Conservation (phyloP, 2,113 vertebrate species). For the Megalops atlanticus region DNA sequence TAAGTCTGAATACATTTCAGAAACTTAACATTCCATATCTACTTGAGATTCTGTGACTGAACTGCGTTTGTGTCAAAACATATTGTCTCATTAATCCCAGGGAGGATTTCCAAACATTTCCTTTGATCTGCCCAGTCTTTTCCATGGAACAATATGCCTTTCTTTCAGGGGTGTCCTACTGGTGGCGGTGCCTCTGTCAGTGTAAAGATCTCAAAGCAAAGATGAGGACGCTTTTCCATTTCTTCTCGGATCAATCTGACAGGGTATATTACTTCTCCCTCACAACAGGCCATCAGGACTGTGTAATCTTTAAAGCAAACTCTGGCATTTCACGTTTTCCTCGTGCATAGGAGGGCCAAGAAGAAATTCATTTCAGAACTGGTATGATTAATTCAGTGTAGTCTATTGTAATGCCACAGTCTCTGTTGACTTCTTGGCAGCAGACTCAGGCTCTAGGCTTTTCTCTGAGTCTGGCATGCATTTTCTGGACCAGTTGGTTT, state of each 20-base stretch:
- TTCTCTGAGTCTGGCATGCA: constrained; percentile 55
- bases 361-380: constrained; percentile 39
- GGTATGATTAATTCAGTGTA: constrained; percentile 28
- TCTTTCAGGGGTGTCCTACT: constrained; percentile 52
- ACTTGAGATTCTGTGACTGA: not conserved
- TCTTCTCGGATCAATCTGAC: constrained; percentile 50
- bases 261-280: constrained; percentile 52
- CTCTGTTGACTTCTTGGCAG: constrained; percentile 52
- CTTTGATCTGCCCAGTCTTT: constrained; percentile 42
- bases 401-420: constrained; percentile 46
- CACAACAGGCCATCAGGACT: constrained; percentile 45
- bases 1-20: constrained; percentile 23
- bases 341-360: constrained; percentile 16
- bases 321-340: constrained; percentile 51
- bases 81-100: constrained; percentile 40
- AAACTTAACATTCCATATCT: not conserved
- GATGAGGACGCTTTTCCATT: constrained; percentile 37
- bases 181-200: constrained; percentile 37
- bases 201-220: constrained; percentile 35
- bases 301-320: constrained; percentile 56
- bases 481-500: constrained; percentile 60
- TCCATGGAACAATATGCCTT: constrained; percentile 50
- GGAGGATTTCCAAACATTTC: constrained; percentile 4
- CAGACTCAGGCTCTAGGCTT: constrained; percentile 45
- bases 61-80: constrained; percentile 31